Percentiles rank a stretch among this genome's conserved stretches.
Evolutionary conservation across 2,113 vertebrate genomes (phyloP).

Genomic region (Plecturocebus donacophilus): DNA sequence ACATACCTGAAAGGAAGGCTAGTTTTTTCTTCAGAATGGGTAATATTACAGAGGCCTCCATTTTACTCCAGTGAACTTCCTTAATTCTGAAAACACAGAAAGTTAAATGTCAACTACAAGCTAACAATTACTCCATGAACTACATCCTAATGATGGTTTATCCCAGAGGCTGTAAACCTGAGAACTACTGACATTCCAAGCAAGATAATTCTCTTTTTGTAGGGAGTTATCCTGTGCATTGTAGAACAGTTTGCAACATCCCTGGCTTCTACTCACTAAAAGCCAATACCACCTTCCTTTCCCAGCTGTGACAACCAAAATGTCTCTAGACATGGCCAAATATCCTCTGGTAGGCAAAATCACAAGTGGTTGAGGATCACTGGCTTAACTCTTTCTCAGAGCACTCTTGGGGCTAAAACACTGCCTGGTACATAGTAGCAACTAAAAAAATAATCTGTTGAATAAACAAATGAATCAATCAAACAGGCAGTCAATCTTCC

Average conservation of each 20-base stretch:
- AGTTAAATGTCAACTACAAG: constrained; percentile 60
- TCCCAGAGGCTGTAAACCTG: background rate
- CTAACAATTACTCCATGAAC: constrained; percentile 42
- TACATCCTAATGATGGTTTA: background rate
- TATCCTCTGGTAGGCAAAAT: background rate
- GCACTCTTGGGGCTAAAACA: background rate
- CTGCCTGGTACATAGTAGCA: background rate
- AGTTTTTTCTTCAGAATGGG: constrained; percentile 97
- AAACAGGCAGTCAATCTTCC: background rate
- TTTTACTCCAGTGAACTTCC: constrained; percentile 78
- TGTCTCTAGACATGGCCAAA: background rate
- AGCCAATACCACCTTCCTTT: background rate
- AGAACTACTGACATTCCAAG: constrained; percentile 3
- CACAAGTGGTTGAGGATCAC: background rate
- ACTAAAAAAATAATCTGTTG: background rate
- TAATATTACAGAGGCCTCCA: constrained; percentile 95
- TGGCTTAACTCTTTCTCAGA: background rate
- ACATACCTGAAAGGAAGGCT: constrained; percentile 97
- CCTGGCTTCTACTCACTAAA: background rate
- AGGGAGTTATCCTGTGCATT: background rate
- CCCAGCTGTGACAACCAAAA: background rate
- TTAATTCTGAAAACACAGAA: constrained; percentile 84
- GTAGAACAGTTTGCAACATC: background rate
- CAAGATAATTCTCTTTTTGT: background rate
- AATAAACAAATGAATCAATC: background rate